Base-by-base conservation (phyloP, 2,888 invertebrate genomes). In the Stenurella melanura region DNA sequence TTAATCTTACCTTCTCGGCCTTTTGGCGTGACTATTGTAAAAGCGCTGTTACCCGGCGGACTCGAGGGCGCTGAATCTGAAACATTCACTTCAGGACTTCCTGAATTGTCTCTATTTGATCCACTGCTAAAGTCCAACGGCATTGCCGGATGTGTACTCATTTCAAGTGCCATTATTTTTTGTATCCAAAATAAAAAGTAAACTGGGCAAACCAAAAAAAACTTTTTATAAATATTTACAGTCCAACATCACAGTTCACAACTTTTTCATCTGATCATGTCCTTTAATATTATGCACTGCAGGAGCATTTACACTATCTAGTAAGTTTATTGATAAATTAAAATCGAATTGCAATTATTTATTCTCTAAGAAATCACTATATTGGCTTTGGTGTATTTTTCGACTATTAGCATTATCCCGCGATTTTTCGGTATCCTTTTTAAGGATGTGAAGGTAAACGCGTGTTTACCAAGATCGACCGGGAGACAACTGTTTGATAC, bases 21-120 rank as follows among this genome's bases (percentile, higher is more conserved):
- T 90, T 93, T 93, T 4, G 93, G 94, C 3, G 93, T 93, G 84
- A 94, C 93, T 73, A 93, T 92, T 83, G 93, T 91, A 87, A 94
- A 94, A 30, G 93, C 93, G 90, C 93, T 93, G 84, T 84, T 88
- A 68, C 88, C 81, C 67, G 79, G 78, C 83, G 88, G 88, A 83
- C 88, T 88, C 11, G 87, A 84, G 57, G 87, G 85, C 57, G 86
- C 85, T 42, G 87, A 87, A 77, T 87, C 87, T 3, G 86, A 83
- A 66, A 88, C 87, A 74, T 87, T 86, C 74, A 88, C 85, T 72
- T 88, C 87, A 78, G 87, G 87, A 83, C 86, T 87, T 18, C 83
- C 84, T 56, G 87, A 85, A 79, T 82, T 83, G 66, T 88, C 88
- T 67, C 88, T 81, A 87, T 90, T 88, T 86, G 84, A 84, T 89